Evolutionary conservation across 2,888 invertebrate genomes (phyloP), one percentile per base, ranked within the genome.

Genomic region (Caenorhabditis plicata): DNA sequence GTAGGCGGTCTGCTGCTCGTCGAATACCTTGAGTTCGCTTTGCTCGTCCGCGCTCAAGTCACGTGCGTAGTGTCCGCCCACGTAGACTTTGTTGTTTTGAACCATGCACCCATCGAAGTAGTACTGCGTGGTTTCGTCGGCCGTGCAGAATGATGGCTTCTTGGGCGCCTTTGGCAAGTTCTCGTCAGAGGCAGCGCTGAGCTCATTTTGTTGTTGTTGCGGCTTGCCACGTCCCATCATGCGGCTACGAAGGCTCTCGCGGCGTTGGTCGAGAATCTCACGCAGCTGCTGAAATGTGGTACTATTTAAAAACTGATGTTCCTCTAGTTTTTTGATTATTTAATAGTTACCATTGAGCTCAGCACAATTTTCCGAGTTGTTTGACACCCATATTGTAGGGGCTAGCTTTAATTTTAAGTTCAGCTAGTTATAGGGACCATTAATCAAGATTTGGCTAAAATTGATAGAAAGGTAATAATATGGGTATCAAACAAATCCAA

Each of bases 81-180:
- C 69, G 68, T 77, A 78, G 42, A 78, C 76, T 57, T 73, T 75
- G 68, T 75, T 73, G 61, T 64, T 66, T 66, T 76, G 70, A 50
- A 75, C 68, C 65, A 71, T 72, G 54, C 73, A 75, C 39, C 77
- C 77, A 47, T 77, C 78, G 47, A 78, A 78, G 58, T 74, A 69
- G 66, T 78, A 78, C 58, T 78, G 78, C 26, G 78, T 78, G 9
- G 77, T 77, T 44, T 69, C 73, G 41, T 78, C 69, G 44, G 71
- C 77, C 15, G 54, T 53, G 61, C 78, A 78, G 75, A 78, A 78
- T 8, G 73, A 73, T 29, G 78, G 78, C 60, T 73, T 72, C 41
- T 66, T 48, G 40, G 76, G 76, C 7, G 76, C 64, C 45, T 71
- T 52, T 39, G 64, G 64, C 15, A 57, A 39, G 4, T 31, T 42